Conservation (phyloP, 2,113 vertebrate genomes). For the Callipepla squamata region DNA sequence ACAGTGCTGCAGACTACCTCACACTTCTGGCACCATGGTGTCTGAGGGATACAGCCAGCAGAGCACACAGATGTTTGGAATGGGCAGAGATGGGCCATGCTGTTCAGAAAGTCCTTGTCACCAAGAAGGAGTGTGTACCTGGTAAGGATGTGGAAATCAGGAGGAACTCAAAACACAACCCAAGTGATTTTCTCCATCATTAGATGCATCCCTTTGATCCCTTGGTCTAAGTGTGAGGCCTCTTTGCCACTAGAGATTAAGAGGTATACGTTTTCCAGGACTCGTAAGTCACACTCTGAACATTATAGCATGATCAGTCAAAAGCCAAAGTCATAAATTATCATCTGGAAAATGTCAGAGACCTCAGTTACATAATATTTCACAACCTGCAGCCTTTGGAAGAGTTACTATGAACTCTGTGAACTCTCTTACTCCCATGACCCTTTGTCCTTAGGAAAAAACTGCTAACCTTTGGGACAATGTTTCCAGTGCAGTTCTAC, state of each 20-base stretch:
- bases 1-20: rapidly evolving
- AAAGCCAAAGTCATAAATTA: not conserved
- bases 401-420: not conserved
- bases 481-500: not conserved
- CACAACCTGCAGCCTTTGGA: not conserved
- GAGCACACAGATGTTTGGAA: rapidly evolving
- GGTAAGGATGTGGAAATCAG: not conserved
- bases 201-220: not conserved
- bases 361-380: not conserved
- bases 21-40: rapidly evolving
- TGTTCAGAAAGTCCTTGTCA: not conserved
- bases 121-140: not conserved
- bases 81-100: rapidly evolving
- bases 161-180: not conserved
- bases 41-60: not conserved
- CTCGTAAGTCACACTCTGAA: not conserved
- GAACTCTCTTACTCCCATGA: not conserved
- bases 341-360: not conserved
- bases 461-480: not conserved
- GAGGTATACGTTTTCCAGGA: not conserved
- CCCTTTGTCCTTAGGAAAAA: not conserved
- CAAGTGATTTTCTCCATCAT: not conserved
- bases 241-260: not conserved
- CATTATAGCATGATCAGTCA: not conserved
- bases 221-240: too few species aligned